Evolutionary conservation across 2,113 vertebrate species (phyloP), one percentile per base, ranked within the genome.

Genomic region (Brachirus orientalis): DNA sequence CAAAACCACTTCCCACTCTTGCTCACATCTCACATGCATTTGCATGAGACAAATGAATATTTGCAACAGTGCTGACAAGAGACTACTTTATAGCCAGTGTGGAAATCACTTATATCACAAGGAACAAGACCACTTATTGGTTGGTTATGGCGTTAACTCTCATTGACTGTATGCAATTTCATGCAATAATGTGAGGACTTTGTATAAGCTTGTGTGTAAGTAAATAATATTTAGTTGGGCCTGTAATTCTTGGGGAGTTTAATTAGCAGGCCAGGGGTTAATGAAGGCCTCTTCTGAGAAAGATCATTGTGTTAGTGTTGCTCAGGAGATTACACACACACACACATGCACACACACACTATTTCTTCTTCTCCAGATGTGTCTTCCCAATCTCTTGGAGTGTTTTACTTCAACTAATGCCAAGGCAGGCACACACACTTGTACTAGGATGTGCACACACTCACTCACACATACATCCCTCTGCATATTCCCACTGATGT

Each of bases 401-500:
- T 70, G 48, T 76, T 80, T 72, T 74, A 59, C 72, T 75, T 72
- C 48, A 28, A 72, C 86, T 72, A 69, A 76, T 67, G 37, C 69
- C 12, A 46, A 61, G 37, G 50, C 33, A 2, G 12, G 20, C 67
- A 38, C 61, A 10, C 53, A 19, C 17, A 2, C 36, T 11, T 19
- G 17, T 10, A 10, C 53, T 7, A 17, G 11, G 35, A 41, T 12
- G 33, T 47, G 44, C 43, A 20, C 62, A 50, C 55, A 46, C 53
- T 62, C 28, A 16, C 28, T 36, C 22, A 54, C 28, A 50, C 47
- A 22, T 19, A 22, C 19, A 13, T 35, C 58, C 70, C 75, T 37
- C 87, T 88, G 82, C 87, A 90, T 91, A 92, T 92, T 94, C 92
- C 90, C 63, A 92, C 89, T 92, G 92, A 93, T 88, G 92, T 91